Evolutionary conservation across 2,888 invertebrate genomes (phyloP).

Genomic region (Sinhomidia bicolor): DNA sequence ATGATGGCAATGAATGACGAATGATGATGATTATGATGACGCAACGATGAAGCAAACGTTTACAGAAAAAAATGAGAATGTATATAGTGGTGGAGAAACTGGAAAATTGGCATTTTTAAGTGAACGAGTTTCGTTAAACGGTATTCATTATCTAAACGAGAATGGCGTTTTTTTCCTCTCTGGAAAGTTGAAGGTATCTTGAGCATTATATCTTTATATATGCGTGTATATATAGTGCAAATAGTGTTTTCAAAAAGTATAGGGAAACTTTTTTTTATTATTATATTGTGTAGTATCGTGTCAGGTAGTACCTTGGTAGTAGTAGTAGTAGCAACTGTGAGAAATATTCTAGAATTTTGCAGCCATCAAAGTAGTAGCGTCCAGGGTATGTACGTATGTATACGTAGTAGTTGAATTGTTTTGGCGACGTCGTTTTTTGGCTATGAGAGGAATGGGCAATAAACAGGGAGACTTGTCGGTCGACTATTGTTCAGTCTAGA

Average conservation of each 20-base stretch:
- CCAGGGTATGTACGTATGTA: not conserved
- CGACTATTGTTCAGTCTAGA: not conserved
- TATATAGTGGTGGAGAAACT: not conserved
- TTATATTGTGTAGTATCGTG: too few species aligned
- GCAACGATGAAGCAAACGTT: conserved; percentile 26
- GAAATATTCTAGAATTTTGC: not conserved
- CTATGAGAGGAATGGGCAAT: conserved; percentile 20
- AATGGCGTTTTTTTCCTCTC: not conserved
- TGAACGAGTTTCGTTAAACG: not conserved
- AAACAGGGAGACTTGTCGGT: not conserved
- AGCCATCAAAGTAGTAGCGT: not conserved
- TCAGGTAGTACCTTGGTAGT: not conserved
- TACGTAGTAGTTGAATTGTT: not conserved
- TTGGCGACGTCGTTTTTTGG: not conserved
- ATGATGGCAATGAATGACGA: conserved; percentile 17
- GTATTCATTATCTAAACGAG: not conserved
- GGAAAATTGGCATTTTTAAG: not conserved
- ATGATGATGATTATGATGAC: not conserved
- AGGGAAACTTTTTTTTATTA: too few species aligned
- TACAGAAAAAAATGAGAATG: not conserved
- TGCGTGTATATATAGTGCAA: too few species aligned
- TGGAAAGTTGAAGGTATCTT: too few species aligned
- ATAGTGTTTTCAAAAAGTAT: too few species aligned
- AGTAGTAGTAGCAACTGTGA: too few species aligned
- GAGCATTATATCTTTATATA: too few species aligned